Conservation (phyloP, 2,113 vertebrate species). For the Cyphomyrus plagiostoma region DNA sequence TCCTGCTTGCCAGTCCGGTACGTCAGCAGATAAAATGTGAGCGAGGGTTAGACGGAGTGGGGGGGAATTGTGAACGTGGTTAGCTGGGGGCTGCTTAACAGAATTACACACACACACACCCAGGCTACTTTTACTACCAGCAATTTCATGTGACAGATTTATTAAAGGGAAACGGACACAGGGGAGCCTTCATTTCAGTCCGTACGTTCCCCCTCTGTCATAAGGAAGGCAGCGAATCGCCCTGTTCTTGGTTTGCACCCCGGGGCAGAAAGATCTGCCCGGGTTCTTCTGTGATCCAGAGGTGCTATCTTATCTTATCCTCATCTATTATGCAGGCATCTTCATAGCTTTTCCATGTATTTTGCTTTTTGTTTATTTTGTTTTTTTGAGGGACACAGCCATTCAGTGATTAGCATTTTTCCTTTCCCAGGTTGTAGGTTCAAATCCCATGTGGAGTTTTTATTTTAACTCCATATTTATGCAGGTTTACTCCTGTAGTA, state of each 20-base stretch:
- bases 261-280: background rate
- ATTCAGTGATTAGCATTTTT: background rate
- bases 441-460: background rate
- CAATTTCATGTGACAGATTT: constrained; percentile 65
- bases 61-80: constrained; percentile 25
- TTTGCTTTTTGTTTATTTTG: background rate
- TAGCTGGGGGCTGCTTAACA: constrained; percentile 58
- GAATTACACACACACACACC: constrained; percentile 68
- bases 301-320: background rate
- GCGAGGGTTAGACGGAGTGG: background rate
- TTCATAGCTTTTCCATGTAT: background rate
- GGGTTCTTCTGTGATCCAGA: background rate
- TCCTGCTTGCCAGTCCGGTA: background rate
- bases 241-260: background rate
- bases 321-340: background rate
- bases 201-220: constrained; percentile 45
- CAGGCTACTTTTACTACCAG: constrained; percentile 53
- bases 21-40: constrained; percentile 37
- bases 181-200: constrained; percentile 44
- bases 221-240: constrained; percentile 19
- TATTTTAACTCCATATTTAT: background rate
- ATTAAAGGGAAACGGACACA: constrained; percentile 61
- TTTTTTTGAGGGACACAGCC: background rate
- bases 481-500: background rate
- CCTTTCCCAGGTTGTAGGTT: background rate